Evolutionary conservation across 1,140 invertebrate genomes (phyloP), one percentile per base, ranked within the genome.

Genomic region (Rhyacophila brunnea): DNA sequence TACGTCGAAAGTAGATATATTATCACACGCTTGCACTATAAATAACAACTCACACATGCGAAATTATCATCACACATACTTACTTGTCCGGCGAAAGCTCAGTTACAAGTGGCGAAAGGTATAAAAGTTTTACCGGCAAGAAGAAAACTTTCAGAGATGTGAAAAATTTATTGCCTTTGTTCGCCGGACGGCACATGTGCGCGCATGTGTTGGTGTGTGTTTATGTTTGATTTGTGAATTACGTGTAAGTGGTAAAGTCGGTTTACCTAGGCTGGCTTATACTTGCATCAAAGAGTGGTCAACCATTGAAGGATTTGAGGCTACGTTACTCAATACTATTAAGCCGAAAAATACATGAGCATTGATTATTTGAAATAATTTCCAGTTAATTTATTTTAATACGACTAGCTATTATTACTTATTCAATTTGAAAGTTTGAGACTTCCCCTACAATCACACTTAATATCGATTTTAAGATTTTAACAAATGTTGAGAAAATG

Each of bases 81-180:
- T 28, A 28, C n/a, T n/a, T n/a, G n/a, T n/a, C n/a, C n/a, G n/a
- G 23, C 9, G 9, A 28, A 28, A 28, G 23, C 23, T 28, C 23
- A 56, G 44, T 56, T 56, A 56, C 44, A 56, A 58, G 63, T 52
- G 59, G 59, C 34, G 63, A 58, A 44, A 28, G 58, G 50, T 52
- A 52, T 64, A 55, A 62, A 61, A 61, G 34, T 65, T 62, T 60
- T 47, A 43, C 54, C 59, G 48, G 49, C 28, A 32, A 51, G 58
- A 64, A 57, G 57, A 60, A 65, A 65, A 62, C 55, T 58, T 65
- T 48, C n/a, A 51, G 59, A 55, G 60, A 62, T 62, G 63, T 65
- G 63, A 65, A 65, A 62, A 65, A 65, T 65, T 65, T 65, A 65
- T 65, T 58, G 63, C 63, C 56, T 62, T 65, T 65, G 63, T 65